phyloP scores from a whole-genome alignment of 2,113 vertebrate species.

The Nothobranchius furzeri region DNA sequence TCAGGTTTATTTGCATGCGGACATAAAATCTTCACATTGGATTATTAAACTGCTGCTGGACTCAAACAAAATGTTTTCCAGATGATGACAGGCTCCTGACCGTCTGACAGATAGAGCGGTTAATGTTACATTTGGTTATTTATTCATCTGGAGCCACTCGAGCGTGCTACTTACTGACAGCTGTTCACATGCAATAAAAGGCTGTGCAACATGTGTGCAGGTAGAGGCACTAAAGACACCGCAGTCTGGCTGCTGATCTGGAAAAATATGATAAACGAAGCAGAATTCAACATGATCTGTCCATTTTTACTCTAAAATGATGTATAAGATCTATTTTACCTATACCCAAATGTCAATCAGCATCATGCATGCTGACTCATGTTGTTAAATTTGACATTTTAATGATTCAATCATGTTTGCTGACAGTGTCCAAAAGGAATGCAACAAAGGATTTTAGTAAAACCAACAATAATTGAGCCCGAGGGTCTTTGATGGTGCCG shows the following conservation, averaged over 20 bases:
- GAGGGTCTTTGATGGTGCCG: constrained; percentile 20
- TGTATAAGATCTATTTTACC: no score
- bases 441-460: constrained; percentile 7
- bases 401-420: background rate
- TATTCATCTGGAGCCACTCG: constrained; percentile 31
- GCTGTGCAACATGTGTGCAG: constrained; percentile 1
- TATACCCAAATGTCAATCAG: background rate
- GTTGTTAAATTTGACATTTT: constrained; percentile 21
- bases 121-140: constrained; percentile 23
- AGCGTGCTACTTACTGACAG: constrained; percentile 36
- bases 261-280: background rate
- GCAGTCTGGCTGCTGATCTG: background rate
- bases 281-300: no score
- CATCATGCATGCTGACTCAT: constrained; percentile 1
- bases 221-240: constrained; percentile 1
- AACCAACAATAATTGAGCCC: constrained; percentile 20
- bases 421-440: constrained; percentile 17
- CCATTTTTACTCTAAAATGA: no score
- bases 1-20: background rate
- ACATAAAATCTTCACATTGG: background rate
- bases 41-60: constrained; percentile 9
- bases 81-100: constrained; percentile 36
- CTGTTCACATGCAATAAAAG: constrained; percentile 56
- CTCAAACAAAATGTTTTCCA: constrained; percentile 10
- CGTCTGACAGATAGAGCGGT: constrained; percentile 35